Base-by-base conservation (phyloP, 37 sponge, comb jelly and placozoan genomes). In the Beroe forskalii region DNA sequence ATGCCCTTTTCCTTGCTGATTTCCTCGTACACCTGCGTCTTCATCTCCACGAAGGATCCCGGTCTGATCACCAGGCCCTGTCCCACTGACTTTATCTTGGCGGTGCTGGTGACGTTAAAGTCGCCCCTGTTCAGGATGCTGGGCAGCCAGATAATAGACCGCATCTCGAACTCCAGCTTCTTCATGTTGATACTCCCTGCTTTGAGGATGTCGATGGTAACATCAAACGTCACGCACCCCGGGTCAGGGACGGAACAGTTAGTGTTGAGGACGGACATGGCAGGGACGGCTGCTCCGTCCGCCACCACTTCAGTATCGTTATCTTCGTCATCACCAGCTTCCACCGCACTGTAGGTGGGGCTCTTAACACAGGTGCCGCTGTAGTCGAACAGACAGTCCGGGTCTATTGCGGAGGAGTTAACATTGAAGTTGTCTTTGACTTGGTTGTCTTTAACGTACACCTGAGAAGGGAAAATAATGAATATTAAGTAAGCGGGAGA, bases 141-240 rank as follows among this genome's bases (percentile, higher is more conserved):
- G 48, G 86, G 86, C 1, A 80, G 86, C 86, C 86, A 80, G 48
- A 80, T 80, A 43, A 80, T 80, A 22, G 86, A 80, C 30, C 86
- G 12, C 86, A 80, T 80, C 86, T 80, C 86, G 27, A 80, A 80
- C 55, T 41, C 86, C 24, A 80, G 86, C 8, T 44, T 38, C 86
- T 80, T 80, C 86, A 80, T 80, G 86, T 80, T 80, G 43, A 80
- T 80, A 44, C 55, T 44, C 6, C 86, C 86, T 43, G 86, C 24
- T 30, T 80, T 80, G 86, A 80, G 86, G 48, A 80, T 43, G 55
- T 80, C 42, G n/a, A 80, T 80, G 19, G 86, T 80, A 28, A 80
- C 86, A 42, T 80, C 35, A 37, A 80, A 80, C 30, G 23, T 80
- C 44, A 42, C 86, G 22, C 86, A 80, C n/a, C 86, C 86, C 27